These are phyloP conservation scores for Drosophila tripunctata DNA, from an alignment of 2,888 invertebrate species.

Conservation along the genomic window DNA sequence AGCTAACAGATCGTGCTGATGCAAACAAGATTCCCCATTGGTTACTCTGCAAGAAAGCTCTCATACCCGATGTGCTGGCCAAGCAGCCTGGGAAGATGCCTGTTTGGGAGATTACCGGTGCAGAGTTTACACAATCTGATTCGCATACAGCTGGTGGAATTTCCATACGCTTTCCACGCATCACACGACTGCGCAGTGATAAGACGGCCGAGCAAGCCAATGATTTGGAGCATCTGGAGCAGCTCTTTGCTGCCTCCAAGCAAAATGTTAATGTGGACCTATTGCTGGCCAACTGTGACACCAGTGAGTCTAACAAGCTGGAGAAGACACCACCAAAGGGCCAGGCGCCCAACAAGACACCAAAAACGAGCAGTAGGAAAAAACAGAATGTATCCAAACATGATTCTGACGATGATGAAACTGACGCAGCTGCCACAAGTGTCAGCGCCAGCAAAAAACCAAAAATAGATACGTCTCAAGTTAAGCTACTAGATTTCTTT, in stretches of 20 bases:
- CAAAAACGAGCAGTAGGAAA: slow-evolving; percentile 43
- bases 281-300: slow-evolving; percentile 71
- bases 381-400: slow-evolving; percentile 30
- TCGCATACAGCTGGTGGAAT: slow-evolving; percentile 97
- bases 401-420: slow-evolving; percentile 32
- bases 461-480: slow-evolving; percentile 43
- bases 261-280: slow-evolving; percentile 82
- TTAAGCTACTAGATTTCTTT: slow-evolving; percentile 52
- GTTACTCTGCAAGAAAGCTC: slow-evolving; percentile 92
- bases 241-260: slow-evolving; percentile 88
- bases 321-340: slow-evolving; percentile 65
- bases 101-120: slow-evolving; percentile 97
- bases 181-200: slow-evolving; percentile 92
- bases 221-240: slow-evolving; percentile 89
- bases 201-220: slow-evolving; percentile 95
- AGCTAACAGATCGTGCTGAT: slow-evolving; percentile 92
- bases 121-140: slow-evolving; percentile 91
- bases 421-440: slow-evolving; percentile 5
- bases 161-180: slow-evolving; percentile 96
- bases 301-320: slow-evolving; percentile 39
- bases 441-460: slow-evolving; percentile 34
- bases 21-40: slow-evolving; percentile 89
- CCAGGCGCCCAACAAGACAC: background rate
- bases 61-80: slow-evolving; percentile 96
- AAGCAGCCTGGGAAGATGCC: slow-evolving; percentile 93